A percentile compares a stretch with the other conserved stretches of the same genome.
Conservation (phyloP, 1,140 invertebrate species). For the Bombus haemorrhoidalis region DNA sequence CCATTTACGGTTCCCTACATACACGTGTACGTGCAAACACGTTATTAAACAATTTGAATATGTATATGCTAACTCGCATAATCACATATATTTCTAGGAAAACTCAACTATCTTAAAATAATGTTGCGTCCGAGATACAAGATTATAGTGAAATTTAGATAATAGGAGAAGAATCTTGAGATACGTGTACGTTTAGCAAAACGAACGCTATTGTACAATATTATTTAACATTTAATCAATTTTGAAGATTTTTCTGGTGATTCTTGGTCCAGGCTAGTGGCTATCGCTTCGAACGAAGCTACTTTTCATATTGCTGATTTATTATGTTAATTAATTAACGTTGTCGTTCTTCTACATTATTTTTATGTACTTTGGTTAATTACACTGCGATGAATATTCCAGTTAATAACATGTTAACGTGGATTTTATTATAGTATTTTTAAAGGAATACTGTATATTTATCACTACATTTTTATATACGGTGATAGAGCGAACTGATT, state of each 20-base stretch:
- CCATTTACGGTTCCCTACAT: too few species aligned
- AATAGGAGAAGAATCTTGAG: background rate
- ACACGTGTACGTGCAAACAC: too few species aligned
- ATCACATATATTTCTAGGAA: too few species aligned
- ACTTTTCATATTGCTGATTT: background rate
- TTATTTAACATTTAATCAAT: background rate
- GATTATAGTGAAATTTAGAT: background rate
- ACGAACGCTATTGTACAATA: background rate
- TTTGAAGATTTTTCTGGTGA: background rate
- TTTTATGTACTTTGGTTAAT: background rate
- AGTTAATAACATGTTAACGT: background rate
- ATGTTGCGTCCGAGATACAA: background rate
- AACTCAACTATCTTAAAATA: too few species aligned
- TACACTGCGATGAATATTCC: background rate
- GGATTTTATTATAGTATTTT: background rate
- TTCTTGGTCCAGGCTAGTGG: background rate
- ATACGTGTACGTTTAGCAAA: background rate
- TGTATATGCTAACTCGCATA: too few species aligned
- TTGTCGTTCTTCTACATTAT: background rate
- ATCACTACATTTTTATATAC: background rate
- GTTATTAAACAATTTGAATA: too few species aligned
- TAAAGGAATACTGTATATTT: background rate
- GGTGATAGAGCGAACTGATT: background rate
- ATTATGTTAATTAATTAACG: background rate
- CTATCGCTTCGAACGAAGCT: background rate